A percentile compares a stretch with the other conserved stretches of the same genome.
Evolutionary conservation across 2,888 invertebrate genomes (phyloP).

Genomic region (Aspidiotus rigidus): DNA sequence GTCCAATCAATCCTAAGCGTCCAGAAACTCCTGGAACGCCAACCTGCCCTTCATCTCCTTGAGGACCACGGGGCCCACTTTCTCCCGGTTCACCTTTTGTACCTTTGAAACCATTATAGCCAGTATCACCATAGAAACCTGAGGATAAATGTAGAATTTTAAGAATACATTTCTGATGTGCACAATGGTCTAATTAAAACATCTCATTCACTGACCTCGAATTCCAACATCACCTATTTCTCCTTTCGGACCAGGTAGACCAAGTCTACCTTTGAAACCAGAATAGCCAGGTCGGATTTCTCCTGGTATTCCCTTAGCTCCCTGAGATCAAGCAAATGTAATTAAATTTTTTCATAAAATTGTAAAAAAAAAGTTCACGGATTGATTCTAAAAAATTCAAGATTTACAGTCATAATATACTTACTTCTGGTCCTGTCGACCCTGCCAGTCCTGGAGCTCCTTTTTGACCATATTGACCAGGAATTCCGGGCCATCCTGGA

Average conservation of each 20-base stretch:
- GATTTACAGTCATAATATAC: background rate
- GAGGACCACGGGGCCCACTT: conserved; percentile 11
- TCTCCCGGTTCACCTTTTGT: conserved; percentile 37
- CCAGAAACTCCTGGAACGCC: conserved; percentile 34
- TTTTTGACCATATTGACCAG: conserved; percentile 50
- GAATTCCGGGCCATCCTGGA: conserved; percentile 43
- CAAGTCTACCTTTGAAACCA: conserved; percentile 38
- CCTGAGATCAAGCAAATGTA: conserved; percentile 38
- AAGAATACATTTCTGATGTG: background rate
- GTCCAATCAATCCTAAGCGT: conserved; percentile 31
- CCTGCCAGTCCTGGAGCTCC: conserved; percentile 44
- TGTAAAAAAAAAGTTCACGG: background rate
- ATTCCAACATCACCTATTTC: conserved; percentile 38
- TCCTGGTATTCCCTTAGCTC: conserved; percentile 46
- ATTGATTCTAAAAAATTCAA: background rate
- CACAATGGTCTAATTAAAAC: background rate
- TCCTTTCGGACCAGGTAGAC: conserved; percentile 41
- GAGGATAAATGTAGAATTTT: background rate
- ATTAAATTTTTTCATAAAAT: background rate
- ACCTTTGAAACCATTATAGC: conserved; percentile 41
- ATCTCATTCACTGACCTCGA: conserved; percentile 38
- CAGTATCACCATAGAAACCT: conserved; percentile 30
- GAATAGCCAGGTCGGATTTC: conserved; percentile 41
- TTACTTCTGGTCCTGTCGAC: conserved; percentile 37
- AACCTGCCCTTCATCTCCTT: conserved; percentile 13